Conservation (phyloP, 2,797 vertebrate species). For the Tiaroga cobitis region DNA sequence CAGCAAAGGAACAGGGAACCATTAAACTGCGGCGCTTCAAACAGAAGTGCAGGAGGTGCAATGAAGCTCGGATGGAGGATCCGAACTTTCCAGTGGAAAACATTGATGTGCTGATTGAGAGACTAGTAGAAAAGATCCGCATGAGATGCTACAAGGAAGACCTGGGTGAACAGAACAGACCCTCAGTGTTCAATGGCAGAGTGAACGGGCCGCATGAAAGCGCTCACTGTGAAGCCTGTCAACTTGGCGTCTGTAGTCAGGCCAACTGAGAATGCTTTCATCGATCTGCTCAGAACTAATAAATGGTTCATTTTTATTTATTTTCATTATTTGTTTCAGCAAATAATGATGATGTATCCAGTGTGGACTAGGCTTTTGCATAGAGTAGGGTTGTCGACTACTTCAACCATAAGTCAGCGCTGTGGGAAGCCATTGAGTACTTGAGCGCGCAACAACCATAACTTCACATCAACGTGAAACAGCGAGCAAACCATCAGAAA, state of each 20-base stretch:
- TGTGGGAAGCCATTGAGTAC: not conserved
- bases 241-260: conserved; percentile 52
- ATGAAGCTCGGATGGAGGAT: conserved; percentile 41
- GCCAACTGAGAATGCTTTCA: conserved; percentile 15
- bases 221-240: conserved; percentile 70
- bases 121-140: conserved; percentile 71
- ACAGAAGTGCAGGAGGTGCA: conserved; percentile 70
- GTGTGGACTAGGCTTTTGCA: not conserved
- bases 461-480: not conserved
- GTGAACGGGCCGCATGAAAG: conserved; percentile 72
- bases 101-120: conserved; percentile 67
- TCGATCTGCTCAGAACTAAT: not conserved
- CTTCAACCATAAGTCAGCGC: not conserved
- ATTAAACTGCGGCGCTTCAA: conserved; percentile 64
- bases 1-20: conserved; percentile 15
- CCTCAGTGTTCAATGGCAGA: not conserved
- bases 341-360: not conserved
- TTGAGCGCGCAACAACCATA: not conserved
- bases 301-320: not conserved
- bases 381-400: not conserved
- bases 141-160: conserved; percentile 69
- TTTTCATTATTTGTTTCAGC: not conserved
- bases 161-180: not conserved
- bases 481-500: no score
- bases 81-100: conserved; percentile 45